Conservation (phyloP, 2,888 invertebrate species). For the Amphiduros pacificus region DNA sequence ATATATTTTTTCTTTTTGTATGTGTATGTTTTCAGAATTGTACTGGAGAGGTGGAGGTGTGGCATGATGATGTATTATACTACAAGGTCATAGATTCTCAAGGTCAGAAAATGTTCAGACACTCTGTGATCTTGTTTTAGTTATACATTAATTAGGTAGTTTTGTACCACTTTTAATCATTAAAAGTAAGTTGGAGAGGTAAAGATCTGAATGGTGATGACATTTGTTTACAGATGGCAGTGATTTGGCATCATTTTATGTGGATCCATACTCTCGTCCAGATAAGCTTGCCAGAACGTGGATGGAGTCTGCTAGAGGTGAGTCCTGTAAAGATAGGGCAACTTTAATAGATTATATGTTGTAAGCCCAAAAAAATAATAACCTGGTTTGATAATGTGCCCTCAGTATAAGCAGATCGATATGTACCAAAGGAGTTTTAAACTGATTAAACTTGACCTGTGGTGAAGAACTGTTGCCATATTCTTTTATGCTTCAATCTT, state of each 20-base stretch:
- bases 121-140: too few species aligned
- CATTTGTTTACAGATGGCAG: conserved; percentile 12
- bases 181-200: too few species aligned
- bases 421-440: too few species aligned
- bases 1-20: not conserved
- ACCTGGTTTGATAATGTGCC: too few species aligned
- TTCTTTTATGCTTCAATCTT: too few species aligned
- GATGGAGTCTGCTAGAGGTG: conserved; percentile 78
- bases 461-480: too few species aligned
- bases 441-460: too few species aligned
- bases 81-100: conserved; percentile 74
- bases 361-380: not conserved
- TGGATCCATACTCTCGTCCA: conserved; percentile 76
- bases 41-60: conserved; percentile 69
- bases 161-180: too few species aligned
- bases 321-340: not conserved
- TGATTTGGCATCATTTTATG: conserved; percentile 77
- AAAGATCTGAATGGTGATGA: too few species aligned
- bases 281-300: conserved; percentile 73
- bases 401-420: too few species aligned
- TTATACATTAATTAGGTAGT: too few species aligned
- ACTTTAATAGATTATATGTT: not conserved
- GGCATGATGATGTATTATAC: conserved; percentile 85
- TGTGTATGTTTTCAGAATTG: conserved; percentile 62
- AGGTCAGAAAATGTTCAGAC: conserved; percentile 56